Conservation (phyloP, 2,113 vertebrate genomes). For the Corvus cornix region DNA sequence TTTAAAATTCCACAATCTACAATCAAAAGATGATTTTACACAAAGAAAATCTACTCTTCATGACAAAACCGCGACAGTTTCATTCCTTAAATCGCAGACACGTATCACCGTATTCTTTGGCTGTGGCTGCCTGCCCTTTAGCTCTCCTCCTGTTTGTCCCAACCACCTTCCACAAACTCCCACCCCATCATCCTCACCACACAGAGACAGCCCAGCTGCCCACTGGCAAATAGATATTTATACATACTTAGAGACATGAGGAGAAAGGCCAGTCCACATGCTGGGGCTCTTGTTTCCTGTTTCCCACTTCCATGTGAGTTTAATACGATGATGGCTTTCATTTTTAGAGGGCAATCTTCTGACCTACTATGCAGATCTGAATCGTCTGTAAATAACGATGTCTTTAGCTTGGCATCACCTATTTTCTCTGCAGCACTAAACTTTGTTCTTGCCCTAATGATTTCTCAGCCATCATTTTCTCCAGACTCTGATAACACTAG, state of each 20-base stretch:
- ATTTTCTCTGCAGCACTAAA: not conserved
- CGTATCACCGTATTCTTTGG: not conserved
- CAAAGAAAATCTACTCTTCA: not conserved
- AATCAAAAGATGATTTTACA: not conserved
- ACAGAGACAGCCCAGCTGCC: not conserved
- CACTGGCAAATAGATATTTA: not conserved
- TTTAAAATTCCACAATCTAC: not conserved
- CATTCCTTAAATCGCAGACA: not conserved
- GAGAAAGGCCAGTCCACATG: not conserved
- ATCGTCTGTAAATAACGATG: not conserved
- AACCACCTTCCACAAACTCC: not conserved
- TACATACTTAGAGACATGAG: not conserved
- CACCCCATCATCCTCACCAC: not conserved
- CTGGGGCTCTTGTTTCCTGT: not conserved
- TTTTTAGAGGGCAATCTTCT: slow-evolving; percentile 19
- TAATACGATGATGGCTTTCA: not conserved
- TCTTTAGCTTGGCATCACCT: slow-evolving; percentile 22
- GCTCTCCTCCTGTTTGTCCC: not conserved
- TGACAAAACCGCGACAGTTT: not conserved
- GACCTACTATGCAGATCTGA: not conserved
- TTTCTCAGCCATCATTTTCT: not conserved
- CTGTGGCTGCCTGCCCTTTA: not conserved
- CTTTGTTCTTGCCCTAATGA: slow-evolving; percentile 35
- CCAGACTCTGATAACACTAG: slow-evolving; percentile 48
- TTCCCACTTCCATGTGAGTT: not conserved